Evolutionary conservation across 2,888 invertebrate genomes (phyloP).

Genomic region (Sialis lutaria): DNA sequence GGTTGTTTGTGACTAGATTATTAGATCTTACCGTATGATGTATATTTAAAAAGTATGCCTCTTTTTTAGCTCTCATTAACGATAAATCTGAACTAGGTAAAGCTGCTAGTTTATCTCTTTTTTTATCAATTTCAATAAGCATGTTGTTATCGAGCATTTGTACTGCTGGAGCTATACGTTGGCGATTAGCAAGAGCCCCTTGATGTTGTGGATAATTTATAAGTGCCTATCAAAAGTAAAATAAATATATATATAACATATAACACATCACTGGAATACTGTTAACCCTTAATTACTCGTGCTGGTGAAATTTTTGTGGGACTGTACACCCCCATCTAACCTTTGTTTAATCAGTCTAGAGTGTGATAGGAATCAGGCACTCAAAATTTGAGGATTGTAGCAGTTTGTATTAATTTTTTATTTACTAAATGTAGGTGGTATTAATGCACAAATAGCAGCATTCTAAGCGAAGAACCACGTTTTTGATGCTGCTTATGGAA

Average conservation of each 20-base stretch:
- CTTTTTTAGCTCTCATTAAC: conserved; percentile 74
- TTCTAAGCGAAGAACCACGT: too few relatives aligned
- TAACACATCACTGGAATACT: conserved; percentile 7
- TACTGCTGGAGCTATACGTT: conserved; percentile 73
- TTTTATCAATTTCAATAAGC: conserved; percentile 64
- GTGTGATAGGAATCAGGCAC: too few relatives aligned
- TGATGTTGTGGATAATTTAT: conserved; percentile 68
- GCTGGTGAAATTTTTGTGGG: too few relatives aligned
- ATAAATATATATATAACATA: neutral
- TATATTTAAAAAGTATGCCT: conserved; percentile 90
- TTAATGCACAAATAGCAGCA: too few relatives aligned
- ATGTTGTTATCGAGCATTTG: conserved; percentile 73
- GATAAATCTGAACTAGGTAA: conserved; percentile 69
- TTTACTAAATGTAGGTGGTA: too few relatives aligned
- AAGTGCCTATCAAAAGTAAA: conserved; percentile 37
- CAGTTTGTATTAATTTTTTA: too few relatives aligned
- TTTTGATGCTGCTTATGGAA: too few relatives aligned
- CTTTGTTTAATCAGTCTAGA: too few relatives aligned
- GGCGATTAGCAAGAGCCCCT: conserved; percentile 60
- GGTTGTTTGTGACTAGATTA: neutral
- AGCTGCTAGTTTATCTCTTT: conserved; percentile 61
- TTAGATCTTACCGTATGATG: conserved; percentile 60
- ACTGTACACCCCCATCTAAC: too few relatives aligned
- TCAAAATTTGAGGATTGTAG: too few relatives aligned
- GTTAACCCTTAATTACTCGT: too few relatives aligned